Percentiles rank a stretch among this genome's conserved stretches.
Conservation (phyloP, 2,888 invertebrate species). For the Ichneumoninae sp. region DNA sequence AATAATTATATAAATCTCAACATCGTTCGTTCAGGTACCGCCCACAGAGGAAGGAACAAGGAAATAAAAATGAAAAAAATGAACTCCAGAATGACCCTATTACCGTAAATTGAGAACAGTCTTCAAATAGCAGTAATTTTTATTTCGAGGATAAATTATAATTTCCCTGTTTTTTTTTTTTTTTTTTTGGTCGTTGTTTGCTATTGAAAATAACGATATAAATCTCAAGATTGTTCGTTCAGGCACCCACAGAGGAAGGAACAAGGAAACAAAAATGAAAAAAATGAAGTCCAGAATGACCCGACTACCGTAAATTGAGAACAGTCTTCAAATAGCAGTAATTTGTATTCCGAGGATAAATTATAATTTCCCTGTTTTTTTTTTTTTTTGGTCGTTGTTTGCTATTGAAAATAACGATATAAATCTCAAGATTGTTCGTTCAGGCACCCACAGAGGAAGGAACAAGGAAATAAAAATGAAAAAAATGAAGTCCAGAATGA, state of each 20-base stretch:
- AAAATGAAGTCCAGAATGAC: slow-evolving; percentile 13
- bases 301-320: background rate
- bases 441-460: slow-evolving; percentile 1
- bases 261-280: background rate
- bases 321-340: background rate
- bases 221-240: slow-evolving; percentile 4
- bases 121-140: background rate
- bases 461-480: background rate
- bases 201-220: background rate
- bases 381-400: background rate
- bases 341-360: background rate
- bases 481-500: slow-evolving; percentile 11
- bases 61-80: background rate
- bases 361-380: background rate
- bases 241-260: slow-evolving; percentile 3
- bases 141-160: background rate
- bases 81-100: slow-evolving; percentile 6
- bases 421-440: slow-evolving; percentile 9
- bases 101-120: background rate
- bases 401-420: background rate
- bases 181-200: background rate
- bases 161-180: background rate
- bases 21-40: slow-evolving; percentile 3
- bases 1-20: background rate
- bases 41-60: slow-evolving; percentile 3